Percentiles rank a stretch among this genome's conserved stretches.
phyloP scores from a whole-genome alignment of 2,113 vertebrate genomes.

The Myiagra hebetior region DNA sequence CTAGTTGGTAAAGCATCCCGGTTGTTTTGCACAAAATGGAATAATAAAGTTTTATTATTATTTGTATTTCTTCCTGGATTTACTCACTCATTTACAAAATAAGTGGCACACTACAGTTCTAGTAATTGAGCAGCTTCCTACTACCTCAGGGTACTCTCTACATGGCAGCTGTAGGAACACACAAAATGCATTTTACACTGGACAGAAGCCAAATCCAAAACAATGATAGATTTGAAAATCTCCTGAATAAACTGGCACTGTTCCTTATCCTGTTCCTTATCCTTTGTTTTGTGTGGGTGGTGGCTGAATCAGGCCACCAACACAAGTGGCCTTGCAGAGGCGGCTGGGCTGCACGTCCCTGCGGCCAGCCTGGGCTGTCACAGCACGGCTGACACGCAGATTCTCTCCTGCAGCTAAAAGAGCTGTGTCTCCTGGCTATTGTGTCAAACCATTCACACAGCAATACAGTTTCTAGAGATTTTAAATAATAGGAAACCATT shows the following conservation, averaged over 20 bases:
- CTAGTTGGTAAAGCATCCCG: background rate
- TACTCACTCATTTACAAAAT: background rate
- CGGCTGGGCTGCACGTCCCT: fast-evolving
- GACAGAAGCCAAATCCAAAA: background rate
- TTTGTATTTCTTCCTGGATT: background rate
- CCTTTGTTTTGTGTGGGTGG: conserved; percentile 31
- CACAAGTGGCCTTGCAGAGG: background rate
- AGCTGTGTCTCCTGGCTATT: fast-evolving
- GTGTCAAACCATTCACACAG: background rate
- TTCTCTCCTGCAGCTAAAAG: background rate
- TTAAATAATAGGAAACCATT: background rate
- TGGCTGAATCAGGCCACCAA: background rate
- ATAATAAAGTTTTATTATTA: background rate
- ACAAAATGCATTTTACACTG: background rate
- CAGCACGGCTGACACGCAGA: fast-evolving
- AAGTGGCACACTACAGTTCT: background rate
- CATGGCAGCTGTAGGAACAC: background rate
- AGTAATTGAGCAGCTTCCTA: background rate
- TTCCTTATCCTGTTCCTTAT: background rate
- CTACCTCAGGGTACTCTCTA: background rate
- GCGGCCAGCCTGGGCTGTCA: fast-evolving
- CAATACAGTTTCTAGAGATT: background rate
- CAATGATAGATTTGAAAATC: background rate
- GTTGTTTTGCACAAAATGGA: background rate
- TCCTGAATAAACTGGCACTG: background rate